Base-by-base conservation (phyloP, 92 coral and sea anemone species). In the Virgularia gustaviana region DNA sequence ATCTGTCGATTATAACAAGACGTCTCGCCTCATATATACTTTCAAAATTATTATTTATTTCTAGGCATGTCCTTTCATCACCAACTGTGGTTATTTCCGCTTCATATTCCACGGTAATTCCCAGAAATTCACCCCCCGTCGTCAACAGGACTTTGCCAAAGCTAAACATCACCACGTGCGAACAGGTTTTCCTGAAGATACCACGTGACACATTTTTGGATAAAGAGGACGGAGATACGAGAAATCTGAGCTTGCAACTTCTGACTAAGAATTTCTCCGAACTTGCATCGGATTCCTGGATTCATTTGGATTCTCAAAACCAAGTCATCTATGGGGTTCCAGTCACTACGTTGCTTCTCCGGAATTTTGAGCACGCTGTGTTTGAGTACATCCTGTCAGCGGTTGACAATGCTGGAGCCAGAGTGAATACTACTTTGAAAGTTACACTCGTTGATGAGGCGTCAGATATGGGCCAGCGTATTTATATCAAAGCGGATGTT, bases 151-250 rank as follows among this genome's bases (percentile, higher is more conserved):
- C 70, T 9, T 63, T 63, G 39, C 52, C 70, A 36, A 19, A 27
- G 49, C 70, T 63, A 19, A 63, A 63, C 42, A 63, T 63, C 49
- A 63, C 49, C 70, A 18, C 53, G 7, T 63, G 70, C 39, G 49
- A 63, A 22, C 39, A 63, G 49, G 20, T 63, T 49, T 36, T 35
- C 70, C 20, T 35, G 30, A 35, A 13, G 9, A 78, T 78, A 49
- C 83, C 77, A 5, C 36, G 58, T 51, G 77, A 78, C 35, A 45
- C 76, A 11, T 78, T 78, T 54, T 43, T 45, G 30, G 83, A 78
- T 35, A 13, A n/a, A 52, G 77, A 78, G 59, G 73, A 78, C 24
- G 82, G 76, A 25, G 75, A 55, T 35, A 59, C 79, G 42, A 73
- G 58, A 16, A 78, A 49, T 59, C 56, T 78, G 24, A 68, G 76